phyloP scores from a whole-genome alignment of 2,113 vertebrate genomes.

The Sturnira hondurensis region DNA sequence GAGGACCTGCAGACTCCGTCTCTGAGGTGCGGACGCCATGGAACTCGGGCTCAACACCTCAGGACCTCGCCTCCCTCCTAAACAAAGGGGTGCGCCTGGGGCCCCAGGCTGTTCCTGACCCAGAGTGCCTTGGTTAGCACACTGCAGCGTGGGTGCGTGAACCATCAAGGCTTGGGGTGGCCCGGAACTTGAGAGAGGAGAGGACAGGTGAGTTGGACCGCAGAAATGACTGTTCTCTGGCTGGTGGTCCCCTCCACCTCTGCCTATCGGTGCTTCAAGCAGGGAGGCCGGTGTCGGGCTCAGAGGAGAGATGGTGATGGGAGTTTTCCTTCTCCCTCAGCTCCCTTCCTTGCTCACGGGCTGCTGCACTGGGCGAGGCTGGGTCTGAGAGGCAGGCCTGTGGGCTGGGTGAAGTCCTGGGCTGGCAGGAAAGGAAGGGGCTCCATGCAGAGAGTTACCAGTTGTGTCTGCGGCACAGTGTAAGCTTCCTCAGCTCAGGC shows the following conservation, averaged over 20 bases:
- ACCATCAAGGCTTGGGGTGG: background rate
- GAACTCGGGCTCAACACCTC: background rate
- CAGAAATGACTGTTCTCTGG: too few relatives aligned
- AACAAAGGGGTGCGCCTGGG: background rate
- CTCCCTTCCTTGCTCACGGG: background rate
- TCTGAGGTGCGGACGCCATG: too few relatives aligned
- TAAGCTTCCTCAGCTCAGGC: background rate
- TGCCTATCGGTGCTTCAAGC: background rate
- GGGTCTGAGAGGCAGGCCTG: too few relatives aligned
- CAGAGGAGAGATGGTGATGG: background rate
- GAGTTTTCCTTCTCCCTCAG: background rate
- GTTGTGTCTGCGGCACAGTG: background rate
- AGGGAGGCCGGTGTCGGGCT: background rate
- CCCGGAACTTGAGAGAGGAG: background rate
- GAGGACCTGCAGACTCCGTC: background rate
- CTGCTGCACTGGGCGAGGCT: background rate
- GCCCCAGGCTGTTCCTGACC: background rate
- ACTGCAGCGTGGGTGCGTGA: background rate
- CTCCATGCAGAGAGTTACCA: accelerated
- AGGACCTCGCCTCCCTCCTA: background rate
- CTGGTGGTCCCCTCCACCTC: background rate
- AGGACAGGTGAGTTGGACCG: too few relatives aligned
- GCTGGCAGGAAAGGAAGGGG: background rate
- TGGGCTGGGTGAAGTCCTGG: background rate
- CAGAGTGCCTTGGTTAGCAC: background rate